phyloP scores from a whole-genome alignment of 1,140 invertebrate genomes.

The Chlorops oryzae region DNA sequence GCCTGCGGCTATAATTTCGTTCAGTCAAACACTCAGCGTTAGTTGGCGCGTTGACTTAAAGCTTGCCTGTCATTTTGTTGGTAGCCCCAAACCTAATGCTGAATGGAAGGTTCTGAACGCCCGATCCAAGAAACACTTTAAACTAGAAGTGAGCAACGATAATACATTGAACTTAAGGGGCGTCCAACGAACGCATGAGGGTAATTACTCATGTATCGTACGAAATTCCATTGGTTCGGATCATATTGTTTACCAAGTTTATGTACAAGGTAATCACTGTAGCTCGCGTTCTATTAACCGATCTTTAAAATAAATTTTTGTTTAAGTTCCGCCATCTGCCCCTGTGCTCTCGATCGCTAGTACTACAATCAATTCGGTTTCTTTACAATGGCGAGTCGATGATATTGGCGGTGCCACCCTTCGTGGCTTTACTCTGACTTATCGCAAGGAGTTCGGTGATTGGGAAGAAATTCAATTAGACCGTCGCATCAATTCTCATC shows the following conservation, averaged over 20 bases:
- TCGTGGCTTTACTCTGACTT: slow-evolving; percentile 59
- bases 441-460: slow-evolving; percentile 56
- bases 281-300: no score
- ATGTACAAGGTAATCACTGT: slow-evolving; percentile 51
- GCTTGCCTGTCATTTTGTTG: slow-evolving; percentile 56
- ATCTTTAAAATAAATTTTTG: no score
- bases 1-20: slow-evolving; percentile 58
- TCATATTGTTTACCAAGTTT: slow-evolving; percentile 56
- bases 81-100: slow-evolving; percentile 52
- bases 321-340: slow-evolving; percentile 57
- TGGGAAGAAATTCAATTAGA: slow-evolving; percentile 59
- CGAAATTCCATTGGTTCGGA: slow-evolving; percentile 57
- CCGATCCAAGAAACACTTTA: slow-evolving; percentile 27
- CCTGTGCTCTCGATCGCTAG: slow-evolving; percentile 61
- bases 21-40: slow-evolving; percentile 52
- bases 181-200: slow-evolving; percentile 55
- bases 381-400: slow-evolving; percentile 62
- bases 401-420: slow-evolving; percentile 61
- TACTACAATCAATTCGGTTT: slow-evolving; percentile 59
- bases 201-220: slow-evolving; percentile 60
- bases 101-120: slow-evolving; percentile 50
- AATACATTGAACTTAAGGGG: slow-evolving; percentile 56
- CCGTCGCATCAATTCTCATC: slow-evolving; percentile 56
- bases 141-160: slow-evolving; percentile 52
- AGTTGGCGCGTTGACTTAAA: slow-evolving; percentile 54